phyloP scores from a whole-genome alignment of 2,113 vertebrate genomes.

The Cathartes aura region DNA sequence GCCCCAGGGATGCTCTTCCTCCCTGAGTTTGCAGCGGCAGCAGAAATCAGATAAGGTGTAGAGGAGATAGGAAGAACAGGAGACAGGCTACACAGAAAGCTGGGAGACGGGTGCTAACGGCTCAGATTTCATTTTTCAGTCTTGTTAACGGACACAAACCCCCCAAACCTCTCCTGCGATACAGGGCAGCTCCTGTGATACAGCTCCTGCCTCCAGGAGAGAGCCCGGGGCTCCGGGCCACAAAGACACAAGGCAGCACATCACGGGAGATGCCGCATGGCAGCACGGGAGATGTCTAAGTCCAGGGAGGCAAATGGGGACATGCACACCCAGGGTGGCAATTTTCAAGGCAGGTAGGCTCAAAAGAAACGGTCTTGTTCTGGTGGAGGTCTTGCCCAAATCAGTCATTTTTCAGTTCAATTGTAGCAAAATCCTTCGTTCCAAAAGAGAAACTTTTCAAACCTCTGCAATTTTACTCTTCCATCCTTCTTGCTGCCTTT shows the following conservation, averaged over 20 bases:
- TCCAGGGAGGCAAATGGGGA: background rate
- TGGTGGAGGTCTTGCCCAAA: background rate
- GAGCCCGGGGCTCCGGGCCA: fast-evolving
- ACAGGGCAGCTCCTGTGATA: background rate
- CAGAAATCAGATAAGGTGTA: background rate
- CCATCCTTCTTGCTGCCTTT: background rate
- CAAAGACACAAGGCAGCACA: fast-evolving
- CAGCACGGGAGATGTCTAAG: fast-evolving
- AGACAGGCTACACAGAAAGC: background rate
- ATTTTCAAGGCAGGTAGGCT: background rate
- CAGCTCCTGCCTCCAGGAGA: background rate
- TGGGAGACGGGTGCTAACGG: background rate
- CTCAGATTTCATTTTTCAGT: background rate
- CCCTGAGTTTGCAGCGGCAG: background rate
- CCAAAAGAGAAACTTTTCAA: background rate
- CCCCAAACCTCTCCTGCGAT: background rate
- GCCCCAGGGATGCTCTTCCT: background rate
- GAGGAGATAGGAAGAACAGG: background rate
- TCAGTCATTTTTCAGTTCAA: background rate
- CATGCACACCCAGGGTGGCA: background rate
- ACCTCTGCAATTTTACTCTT: background rate
- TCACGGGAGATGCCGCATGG: fast-evolving
- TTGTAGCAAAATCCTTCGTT: background rate
- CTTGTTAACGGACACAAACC: fast-evolving
- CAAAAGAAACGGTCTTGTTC: background rate